Conservation (phyloP, 2,113 vertebrate species). For the Engystomops pustulosus region DNA sequence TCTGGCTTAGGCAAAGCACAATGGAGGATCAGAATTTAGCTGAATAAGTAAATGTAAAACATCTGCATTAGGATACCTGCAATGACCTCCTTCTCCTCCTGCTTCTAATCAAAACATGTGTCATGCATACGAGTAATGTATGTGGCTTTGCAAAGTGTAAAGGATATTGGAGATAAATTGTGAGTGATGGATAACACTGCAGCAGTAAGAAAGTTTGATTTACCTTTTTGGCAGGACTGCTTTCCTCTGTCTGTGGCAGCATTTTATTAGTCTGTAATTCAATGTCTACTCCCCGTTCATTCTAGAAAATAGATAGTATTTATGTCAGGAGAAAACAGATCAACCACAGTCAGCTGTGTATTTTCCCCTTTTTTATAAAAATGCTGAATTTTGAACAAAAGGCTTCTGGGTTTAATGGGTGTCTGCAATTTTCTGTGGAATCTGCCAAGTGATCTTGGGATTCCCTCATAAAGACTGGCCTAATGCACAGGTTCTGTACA, state of each 20-base stretch:
- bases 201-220: conserved; percentile 17
- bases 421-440: too few species aligned
- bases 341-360: conserved; percentile 57
- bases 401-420: too few species aligned
- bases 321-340: conserved; percentile 60
- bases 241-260: conserved; percentile 76
- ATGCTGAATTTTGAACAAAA: too few species aligned
- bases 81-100: not conserved
- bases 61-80: not conserved
- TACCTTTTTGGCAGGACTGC: conserved; percentile 81
- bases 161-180: conserved; percentile 1
- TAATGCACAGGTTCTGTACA: too few species aligned
- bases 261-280: conserved; percentile 73
- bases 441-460: too few species aligned
- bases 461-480: too few species aligned
- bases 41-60: conserved; percentile 1
- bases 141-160: not conserved
- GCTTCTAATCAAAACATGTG: not conserved
- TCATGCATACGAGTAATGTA: not conserved
- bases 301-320: conserved; percentile 75
- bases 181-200: not conserved
- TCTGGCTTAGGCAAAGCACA: not conserved
- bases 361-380: too few species aligned
- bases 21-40: not conserved
- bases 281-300: conserved; percentile 75